A percentile compares a stretch with the other conserved stretches of the same genome.
Conservation (phyloP, 2,797 vertebrate species). For the Falco cherrug region DNA sequence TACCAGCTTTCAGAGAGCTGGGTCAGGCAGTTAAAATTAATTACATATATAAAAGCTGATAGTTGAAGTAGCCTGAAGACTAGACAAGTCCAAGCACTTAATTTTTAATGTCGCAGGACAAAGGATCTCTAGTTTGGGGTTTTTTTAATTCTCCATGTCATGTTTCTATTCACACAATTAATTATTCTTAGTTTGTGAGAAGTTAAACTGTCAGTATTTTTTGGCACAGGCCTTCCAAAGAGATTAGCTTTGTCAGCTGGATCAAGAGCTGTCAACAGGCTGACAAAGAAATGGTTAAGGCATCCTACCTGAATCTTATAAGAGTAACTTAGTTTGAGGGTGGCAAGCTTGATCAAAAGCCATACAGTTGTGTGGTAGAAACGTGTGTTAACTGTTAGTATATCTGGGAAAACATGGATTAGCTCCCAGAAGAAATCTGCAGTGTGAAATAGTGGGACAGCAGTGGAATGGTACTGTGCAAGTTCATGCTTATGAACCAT, state of each 20-base stretch:
- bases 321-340: not conserved
- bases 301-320: not conserved
- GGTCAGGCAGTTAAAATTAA: not conserved
- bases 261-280: not conserved
- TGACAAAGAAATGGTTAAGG: not conserved
- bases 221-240: not conserved
- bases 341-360: not conserved
- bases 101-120: not conserved
- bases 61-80: not conserved
- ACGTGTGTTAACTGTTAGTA: not conserved
- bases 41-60: not conserved
- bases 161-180: not conserved
- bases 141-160: not conserved
- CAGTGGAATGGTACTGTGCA: not conserved
- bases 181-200: not conserved
- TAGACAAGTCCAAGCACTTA: not conserved
- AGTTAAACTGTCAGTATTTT: not conserved
- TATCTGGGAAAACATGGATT: not conserved
- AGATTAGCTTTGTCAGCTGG: not conserved
- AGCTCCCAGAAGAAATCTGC: not conserved
- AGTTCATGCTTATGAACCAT: not conserved
- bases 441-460: not conserved
- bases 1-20: not conserved
- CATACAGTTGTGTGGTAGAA: not conserved
- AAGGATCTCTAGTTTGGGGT: not conserved